Evolutionary conservation across 2,888 invertebrate species (phyloP), one percentile per base, ranked within the genome.

Genomic region (Prionchulus punctatus): DNA sequence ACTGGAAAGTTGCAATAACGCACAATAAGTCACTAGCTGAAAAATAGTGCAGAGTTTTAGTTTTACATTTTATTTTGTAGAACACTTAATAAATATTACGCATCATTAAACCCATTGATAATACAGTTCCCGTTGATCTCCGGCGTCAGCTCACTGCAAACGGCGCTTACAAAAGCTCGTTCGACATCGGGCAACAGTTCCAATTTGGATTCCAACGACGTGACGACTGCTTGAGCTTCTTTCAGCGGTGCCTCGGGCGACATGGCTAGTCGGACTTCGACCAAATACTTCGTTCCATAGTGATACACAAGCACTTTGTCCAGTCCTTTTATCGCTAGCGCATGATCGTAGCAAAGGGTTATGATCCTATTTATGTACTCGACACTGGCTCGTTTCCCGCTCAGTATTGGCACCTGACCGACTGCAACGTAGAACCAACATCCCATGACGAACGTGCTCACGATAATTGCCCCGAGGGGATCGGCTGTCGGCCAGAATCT

Each of bases 261-360:
- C 57, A 75, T 65, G 1, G 75, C 72, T 58, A 73, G 70, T 60
- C 70, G 67, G 21, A 67, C 55, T 57, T 65, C 66, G 15, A 66
- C 66, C 4, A 66, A 55, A 60, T 71, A 75, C 59, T 73, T 71
- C 51, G 66, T 68, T 21, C 76, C 76, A 52, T 73, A 74, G 64
- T 76, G 76, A 62, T 75, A 77, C 2, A 75, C 75, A 56, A 74
- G 66, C 25, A 76, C 71, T 18, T 75, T 75, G 63, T 77, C 77
- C 27, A 76, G 61, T 54, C 58, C 63, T 58, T 58, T 62, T 53
- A 70, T 70, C 4, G 65, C 60, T 7, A 60, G 61, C 56, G 68
- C 67, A 56, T 70, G 71, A 45, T 65, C 62, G 3, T 69, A 62
- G 3, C 65, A 64, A 52, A 69, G 60, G 23, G 62, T 64, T 12